Base-by-base conservation (phyloP, 2,888 invertebrate species). In the Meliscaeva auricollis region DNA sequence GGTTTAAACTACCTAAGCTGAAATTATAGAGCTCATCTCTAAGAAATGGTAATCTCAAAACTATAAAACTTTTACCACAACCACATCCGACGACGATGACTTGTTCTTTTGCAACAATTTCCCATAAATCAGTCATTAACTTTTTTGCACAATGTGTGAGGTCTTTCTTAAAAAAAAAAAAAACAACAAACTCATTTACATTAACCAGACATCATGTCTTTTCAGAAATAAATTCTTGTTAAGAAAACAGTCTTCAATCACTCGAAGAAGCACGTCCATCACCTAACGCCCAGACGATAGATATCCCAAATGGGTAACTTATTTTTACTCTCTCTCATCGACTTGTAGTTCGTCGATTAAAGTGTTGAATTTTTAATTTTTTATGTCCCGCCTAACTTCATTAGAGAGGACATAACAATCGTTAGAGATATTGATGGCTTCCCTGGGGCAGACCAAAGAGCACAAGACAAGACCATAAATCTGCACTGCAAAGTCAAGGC, bases 351-450 rank as follows among this genome's bases (percentile, higher is more conserved):
- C 44, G 58, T 66, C 60, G 74, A 79, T 74, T 75, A 79, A 75
- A 84, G 83, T 84, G 84, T 72, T 84, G 84, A 84, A 84, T 84
- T 75, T 70, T 64, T 72, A 84, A 84, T 38, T 72, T 75, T 69
- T 46, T 75, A 70, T 68, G 75, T 75, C 58, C 46, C 75, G 70
- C 69, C 84, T 66, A 54, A 75, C 69, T 74, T 58, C 46, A 74
- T 79, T 83, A 74, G 79, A 70, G 6, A 70, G 70, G 30, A 32
- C 46, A 46, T 41, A 22, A 62, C 54, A 58, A 26, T 62, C 62
- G 41, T 56, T 74, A 79, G 70, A 66, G 50, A 50, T 35, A 84
- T 75, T 84, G 70, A 75, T 79, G 66, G 52, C 66, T 80, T 84
- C 80, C 79, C 70, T 68, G 60, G 41, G 70, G 75, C 75, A 17